A percentile compares a stretch with the other conserved stretches of the same genome.
phyloP scores from a whole-genome alignment of 2,888 invertebrate genomes.

The Thereva unica region DNA sequence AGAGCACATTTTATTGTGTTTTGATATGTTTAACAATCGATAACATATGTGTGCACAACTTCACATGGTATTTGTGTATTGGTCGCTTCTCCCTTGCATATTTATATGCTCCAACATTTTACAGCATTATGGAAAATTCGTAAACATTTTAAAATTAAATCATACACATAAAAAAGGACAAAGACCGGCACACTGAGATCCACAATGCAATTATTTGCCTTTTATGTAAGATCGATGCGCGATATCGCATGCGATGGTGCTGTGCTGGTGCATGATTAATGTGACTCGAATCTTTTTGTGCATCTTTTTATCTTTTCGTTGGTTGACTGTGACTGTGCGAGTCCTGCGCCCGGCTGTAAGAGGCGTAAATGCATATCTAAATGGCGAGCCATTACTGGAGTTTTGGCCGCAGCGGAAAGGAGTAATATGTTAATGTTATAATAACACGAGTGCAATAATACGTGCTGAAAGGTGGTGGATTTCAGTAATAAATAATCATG shows the following conservation, averaged over 20 bases:
- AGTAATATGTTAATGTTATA: not conserved
- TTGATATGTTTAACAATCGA: conserved; percentile 33
- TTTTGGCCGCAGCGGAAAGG: conserved; percentile 1
- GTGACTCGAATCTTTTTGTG: conserved; percentile 11
- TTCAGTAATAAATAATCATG: conserved; percentile 12
- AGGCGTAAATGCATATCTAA: conserved; percentile 17
- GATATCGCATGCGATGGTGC: conserved; percentile 14
- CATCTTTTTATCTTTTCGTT: conserved; percentile 4
- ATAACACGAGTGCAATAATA: conserved; percentile 4
- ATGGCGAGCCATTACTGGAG: not conserved
- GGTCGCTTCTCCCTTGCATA: too few relatives aligned
- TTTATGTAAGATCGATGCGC: conserved; percentile 25
- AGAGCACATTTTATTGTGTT: conserved; percentile 30
- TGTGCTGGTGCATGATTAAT: conserved; percentile 18
- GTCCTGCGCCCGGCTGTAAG: conserved; percentile 3
- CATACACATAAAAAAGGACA: too few relatives aligned
- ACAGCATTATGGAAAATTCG: too few relatives aligned
- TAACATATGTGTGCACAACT: conserved; percentile 24
- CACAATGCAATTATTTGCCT: conserved; percentile 26
- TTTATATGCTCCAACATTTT: too few relatives aligned
- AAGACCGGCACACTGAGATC: not conserved
- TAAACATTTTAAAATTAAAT: too few relatives aligned
- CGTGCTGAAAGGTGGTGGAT: conserved; percentile 17
- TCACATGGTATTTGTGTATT: not conserved
- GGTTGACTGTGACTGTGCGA: not conserved